Base-by-base conservation (phyloP, 2,113 vertebrate genomes). In the Nansenia antarctica region DNA sequence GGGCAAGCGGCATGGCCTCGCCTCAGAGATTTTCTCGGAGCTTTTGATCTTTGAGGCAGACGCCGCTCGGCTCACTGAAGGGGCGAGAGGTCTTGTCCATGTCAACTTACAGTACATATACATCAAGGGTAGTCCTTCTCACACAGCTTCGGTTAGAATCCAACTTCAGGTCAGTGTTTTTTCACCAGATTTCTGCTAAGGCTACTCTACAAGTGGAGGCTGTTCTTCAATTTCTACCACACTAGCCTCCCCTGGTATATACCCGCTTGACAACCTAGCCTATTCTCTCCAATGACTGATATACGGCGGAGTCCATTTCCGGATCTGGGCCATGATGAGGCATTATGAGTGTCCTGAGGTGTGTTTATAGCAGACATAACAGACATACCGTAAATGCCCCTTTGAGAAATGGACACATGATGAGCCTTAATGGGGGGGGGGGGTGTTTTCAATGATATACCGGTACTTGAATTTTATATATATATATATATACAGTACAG, bases 11-110 rank as follows among this genome's bases (percentile, higher is more conserved):
- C n/a, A n/a, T n/a, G 42, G 42, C 42, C 55, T 9, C 27, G 65
- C 64, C 47, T 61, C 74, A 39, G 30, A 1, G 26, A 45, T 78
- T 76, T 76, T 45, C 70, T 75, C 75, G 9, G 67, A 60, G 64
- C 69, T 58, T 80, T 72, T 85, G 77, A 82, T 80, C 80, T 69
- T 7, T 35, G 74, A 64, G 67, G 61, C 77, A 62, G 58, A 72
- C 68, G 60, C 14, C 47, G 69, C 29, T 30, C 14, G 26, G 15
- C 29, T 24, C 67, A 74, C 68, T 54, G 55, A 20, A 14, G 65
- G 30, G 72, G 74, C 74, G 70, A 55, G 70, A 55, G 18, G 42
- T 31, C 29, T 20, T 24, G 18, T 22, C 47, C 63, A 34, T 53
- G 63, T 32, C 47, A 52, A 12, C 63, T n/a, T n/a, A n/a, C n/a